Evolutionary conservation across 2,113 vertebrate species (phyloP), one percentile per base, ranked within the genome.

Genomic region (Chaetura pelagica): DNA sequence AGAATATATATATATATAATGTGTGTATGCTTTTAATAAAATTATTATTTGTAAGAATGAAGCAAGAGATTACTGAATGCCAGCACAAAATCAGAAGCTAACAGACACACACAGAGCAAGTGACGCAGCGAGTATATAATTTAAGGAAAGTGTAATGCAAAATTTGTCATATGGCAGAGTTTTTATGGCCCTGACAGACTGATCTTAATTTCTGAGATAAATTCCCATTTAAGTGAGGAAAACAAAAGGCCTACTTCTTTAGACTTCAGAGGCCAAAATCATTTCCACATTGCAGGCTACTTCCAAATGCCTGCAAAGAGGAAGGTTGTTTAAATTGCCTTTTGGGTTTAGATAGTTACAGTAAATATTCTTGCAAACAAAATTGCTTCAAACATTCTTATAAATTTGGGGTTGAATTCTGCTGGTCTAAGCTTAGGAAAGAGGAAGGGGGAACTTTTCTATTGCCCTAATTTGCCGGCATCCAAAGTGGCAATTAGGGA

Each of bases 131-230:
- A 96, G 91, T 95, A 95, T 92, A 92, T 89, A 89, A 95, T 89
- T 95, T 96, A 84, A 93, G 51, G 91, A 58, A 97, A 94, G 26
- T n/a, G 75, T 44, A 94, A 90, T 75, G 76, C 71, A 97, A 95
- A 95, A 92, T 91, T 89, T 93, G 85, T 96, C 87, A 78, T 92
- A 96, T 77, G 67, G 74, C 73, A 96, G 46, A 85, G 91, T 72
- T 89, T 96, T 96, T 87, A 91, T 89, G 92, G 87, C 67, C 61
- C 72, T 92, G 85, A 94, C 86, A 92, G 66, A 87, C 87, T 80
- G 86, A 95, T 94, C 91, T 61, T 96, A 94, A 94, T 96, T 97
- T 96, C 93, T 82, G 85, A 96, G 75, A 93, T 96, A 96, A 91
- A 93, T 92, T 93, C 83, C 74, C 57, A 62, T 90, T 85, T 84